Base-by-base conservation (phyloP, 2,888 invertebrate genomes). In the Ormyrus labotus region DNA sequence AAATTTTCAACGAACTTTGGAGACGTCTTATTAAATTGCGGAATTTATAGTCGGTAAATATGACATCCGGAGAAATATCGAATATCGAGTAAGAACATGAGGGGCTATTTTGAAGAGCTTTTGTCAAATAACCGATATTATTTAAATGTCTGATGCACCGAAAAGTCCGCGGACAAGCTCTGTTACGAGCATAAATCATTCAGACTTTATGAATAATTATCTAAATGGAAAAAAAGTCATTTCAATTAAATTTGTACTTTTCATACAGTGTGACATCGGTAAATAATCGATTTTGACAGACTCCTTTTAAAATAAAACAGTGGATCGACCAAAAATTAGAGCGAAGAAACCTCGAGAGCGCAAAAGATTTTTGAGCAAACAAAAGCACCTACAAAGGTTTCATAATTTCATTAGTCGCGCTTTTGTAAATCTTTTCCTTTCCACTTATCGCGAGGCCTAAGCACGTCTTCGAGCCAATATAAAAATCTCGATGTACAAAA, bases 81-180 rank as follows among this genome's bases (percentile, higher is more conserved):
- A 64, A 64, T 55, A 73, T 73, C 73, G 73, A 73, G n/a, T 3
- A 69, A 73, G 13, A 73, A 64, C 48, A 73, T 48, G 57, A 4
- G 34, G 11, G 9, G 64, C 63, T 73, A 73, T 73, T 64, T 63
- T 55, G 6, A 73, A 64, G 34, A 34, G 10, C 55, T 19, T 64
- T 55, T 48, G 1, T 10, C 47, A 48, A 73, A 64, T 53, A 73
- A 45, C 64, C 73, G 48, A 73, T 73, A 73, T 6, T 47, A 73
- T 73, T 73, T 73, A 64, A 73, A 73, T 73, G 64, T 64, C 63
- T 19, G 47, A 64, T 73, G 63, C 45, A 61, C 19, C 34, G 34
- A 61, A 45, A 47, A 55, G 55, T 19, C 10, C 10, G 19, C 34
- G 11, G 67, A 34, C 13, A 55, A 68, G 47, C 55, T 68, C 34